Conservation (phyloP, 2,888 invertebrate species). For the Trissolcus japonicus region DNA sequence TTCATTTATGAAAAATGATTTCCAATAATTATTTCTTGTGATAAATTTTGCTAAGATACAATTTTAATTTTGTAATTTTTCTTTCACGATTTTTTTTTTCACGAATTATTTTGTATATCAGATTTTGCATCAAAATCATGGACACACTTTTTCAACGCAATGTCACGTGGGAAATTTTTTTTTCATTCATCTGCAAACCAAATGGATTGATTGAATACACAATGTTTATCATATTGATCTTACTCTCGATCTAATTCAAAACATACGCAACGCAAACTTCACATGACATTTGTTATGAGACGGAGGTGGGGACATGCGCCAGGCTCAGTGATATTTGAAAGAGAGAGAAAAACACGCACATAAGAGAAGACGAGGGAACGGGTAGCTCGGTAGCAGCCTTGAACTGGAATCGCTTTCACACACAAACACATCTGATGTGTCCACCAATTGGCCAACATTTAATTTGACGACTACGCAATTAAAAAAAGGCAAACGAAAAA, state of each 20-base stretch:
- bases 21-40: no score
- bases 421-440: constrained; percentile 26
- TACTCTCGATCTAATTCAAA: constrained; percentile 18
- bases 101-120: background rate
- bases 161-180: background rate
- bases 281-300: constrained; percentile 19
- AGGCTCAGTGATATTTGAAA: constrained; percentile 37
- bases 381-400: constrained; percentile 34
- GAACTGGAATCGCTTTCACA: constrained; percentile 49
- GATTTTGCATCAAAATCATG: background rate
- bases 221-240: background rate
- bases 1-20: no score
- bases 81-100: no score
- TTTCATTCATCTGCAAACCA: background rate
- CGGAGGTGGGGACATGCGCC: constrained; percentile 14
- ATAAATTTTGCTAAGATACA: no score
- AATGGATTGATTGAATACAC: background rate
- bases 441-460: constrained; percentile 33
- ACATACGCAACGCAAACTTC: constrained; percentile 6
- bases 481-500: no score
- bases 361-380: constrained; percentile 51
- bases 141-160: background rate
- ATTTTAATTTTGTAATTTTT: no score
- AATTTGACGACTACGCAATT: constrained; percentile 19
- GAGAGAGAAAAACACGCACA: constrained; percentile 27